A percentile compares a stretch with the other conserved stretches of the same genome.
Conservation (phyloP, 1,140 invertebrate species). For the Ceratina japonica region DNA sequence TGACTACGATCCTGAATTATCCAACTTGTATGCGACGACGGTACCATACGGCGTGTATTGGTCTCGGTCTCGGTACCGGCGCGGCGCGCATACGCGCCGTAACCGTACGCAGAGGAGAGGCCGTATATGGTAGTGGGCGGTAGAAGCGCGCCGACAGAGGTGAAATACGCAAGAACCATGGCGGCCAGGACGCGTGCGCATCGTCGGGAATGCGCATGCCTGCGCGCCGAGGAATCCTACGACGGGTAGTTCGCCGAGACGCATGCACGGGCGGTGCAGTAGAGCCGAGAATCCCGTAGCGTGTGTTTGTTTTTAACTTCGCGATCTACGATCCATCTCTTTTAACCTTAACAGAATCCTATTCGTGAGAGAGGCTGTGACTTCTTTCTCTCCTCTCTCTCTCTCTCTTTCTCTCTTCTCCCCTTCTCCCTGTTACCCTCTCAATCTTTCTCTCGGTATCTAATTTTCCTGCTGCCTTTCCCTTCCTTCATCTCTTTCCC, state of each 20-base stretch:
- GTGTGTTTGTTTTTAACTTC: conserved; percentile 59
- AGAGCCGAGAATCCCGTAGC: conserved; percentile 72
- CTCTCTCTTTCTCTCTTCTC: neutral
- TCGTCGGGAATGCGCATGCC: conserved; percentile 50
- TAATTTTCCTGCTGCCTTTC: neutral
- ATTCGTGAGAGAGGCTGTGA: conserved; percentile 51
- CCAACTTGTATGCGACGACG: conserved; percentile 56
- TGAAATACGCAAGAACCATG: conserved; percentile 50
- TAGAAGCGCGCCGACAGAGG: conserved; percentile 45
- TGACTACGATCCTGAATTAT: conserved; percentile 53
- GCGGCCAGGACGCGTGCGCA: conserved; percentile 40
- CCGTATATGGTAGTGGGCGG: conserved; percentile 78
- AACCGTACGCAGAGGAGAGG: conserved; percentile 44
- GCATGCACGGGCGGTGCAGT: conserved; percentile 72
- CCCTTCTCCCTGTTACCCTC: conserved; percentile 29
- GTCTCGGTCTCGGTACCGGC: conserved; percentile 52
- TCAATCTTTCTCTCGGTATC: conserved; percentile 6
- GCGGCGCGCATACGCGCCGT: conserved; percentile 62
- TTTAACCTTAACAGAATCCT: conserved; percentile 45
- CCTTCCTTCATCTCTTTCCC: neutral
- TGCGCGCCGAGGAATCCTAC: neutral
- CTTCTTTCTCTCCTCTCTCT: conserved; percentile 24
- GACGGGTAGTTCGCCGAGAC: conserved; percentile 45
- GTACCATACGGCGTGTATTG: conserved; percentile 41
- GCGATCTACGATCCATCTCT: conserved; percentile 50